Evolutionary conservation across 1,140 invertebrate species (phyloP), one percentile per base, ranked within the genome.

Genomic region (Drosophila equinoxialis): DNA sequence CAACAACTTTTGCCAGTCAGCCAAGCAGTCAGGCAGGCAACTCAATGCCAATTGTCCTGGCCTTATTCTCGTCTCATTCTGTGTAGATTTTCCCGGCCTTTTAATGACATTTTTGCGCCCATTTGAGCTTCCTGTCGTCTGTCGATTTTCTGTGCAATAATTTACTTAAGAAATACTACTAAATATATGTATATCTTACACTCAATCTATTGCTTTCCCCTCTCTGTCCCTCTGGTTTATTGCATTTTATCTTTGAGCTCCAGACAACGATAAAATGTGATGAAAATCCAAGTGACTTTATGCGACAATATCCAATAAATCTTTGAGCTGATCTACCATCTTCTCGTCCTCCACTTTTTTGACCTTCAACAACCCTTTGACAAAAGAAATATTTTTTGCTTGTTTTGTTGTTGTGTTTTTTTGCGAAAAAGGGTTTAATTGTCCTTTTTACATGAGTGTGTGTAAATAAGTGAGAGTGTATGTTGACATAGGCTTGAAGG

Each of bases 51-150:
- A 48, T 62, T 59, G 41, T 37, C 67, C 68, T 39, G 60, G 64
- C 42, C 62, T 23, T 68, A 72, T 68, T 72, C 82, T 51, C 20
- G 45, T 23, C 8, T 20, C 8, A 10, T 23, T 51, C 45, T 48
- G 17, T 8, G 4, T 5, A 8, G 45, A n/a, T 51, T 51, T 20
- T 11, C 45, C 7, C 45, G 13, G 76, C 54, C 72, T 76, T 73
- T 87, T 86, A 86, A 86, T 86, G 82, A 86, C 83, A 86, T 86
- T 87, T 85, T 86, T 86, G 82, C 76, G 79, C 82, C 82, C 82
- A 86, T 86, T 86, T 83, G 62, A 79, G 76, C 79, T 87, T 87
- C 82, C 83, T 58, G 74, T 59, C 69, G 62, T 67, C 62, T 71
- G 59, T 83, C 82, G 79, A 83, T 83, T 79, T 87, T 65, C 45